Evolutionary conservation across 2,113 vertebrate species (phyloP), one percentile per base, ranked within the genome.

Genomic region (Pterocles gutturalis): DNA sequence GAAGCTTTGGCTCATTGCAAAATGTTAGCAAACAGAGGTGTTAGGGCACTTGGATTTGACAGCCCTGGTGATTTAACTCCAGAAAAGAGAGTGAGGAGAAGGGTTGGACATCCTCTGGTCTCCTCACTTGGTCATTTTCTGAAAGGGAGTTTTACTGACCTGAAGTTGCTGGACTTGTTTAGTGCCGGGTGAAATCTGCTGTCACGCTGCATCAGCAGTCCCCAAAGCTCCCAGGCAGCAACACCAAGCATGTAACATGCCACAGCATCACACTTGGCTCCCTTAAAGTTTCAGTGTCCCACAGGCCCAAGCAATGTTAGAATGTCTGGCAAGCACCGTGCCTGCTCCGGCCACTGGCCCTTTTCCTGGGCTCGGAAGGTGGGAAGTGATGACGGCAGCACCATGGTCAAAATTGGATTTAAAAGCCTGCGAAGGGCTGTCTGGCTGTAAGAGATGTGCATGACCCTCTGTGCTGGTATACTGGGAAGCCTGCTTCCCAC

Each of bases 181-280:
- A 45, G 51, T 0, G 4, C 34, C 22, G 38, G 41, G 20, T 72
- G 48, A 67, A 87, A 95, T 79, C 55, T 0, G 0, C 45, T 53
- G 45, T 60, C 55, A 38, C 2, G 4, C 77, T 64, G 13, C 55
- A 53, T 83, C 82, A 75, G 72, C 66, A 43, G 55, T 36, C 43
- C 81, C 67, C 48, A 45, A 25, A 75, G 54, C 80, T 93, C 48
- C n/a, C 2, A 0, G 82, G 54, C 46, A 81, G 58, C 58, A 55
- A 48, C 1, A 0, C 20, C 0, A 4, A 85, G 64, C 4, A 3
- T 79, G 43, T 64, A 64, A 90, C 8, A 0, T 0, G 4, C 33
- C 60, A 28, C 8, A 0, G 43, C 70, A 67, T 67, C 65, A 5
- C 54, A 13, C 43, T 79, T 73, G 48, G 17, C 77, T 87, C 43